Percentiles rank a stretch among this genome's conserved stretches.
Conservation (phyloP, 2,797 vertebrate genomes). For the Sternotherus odoratus region DNA sequence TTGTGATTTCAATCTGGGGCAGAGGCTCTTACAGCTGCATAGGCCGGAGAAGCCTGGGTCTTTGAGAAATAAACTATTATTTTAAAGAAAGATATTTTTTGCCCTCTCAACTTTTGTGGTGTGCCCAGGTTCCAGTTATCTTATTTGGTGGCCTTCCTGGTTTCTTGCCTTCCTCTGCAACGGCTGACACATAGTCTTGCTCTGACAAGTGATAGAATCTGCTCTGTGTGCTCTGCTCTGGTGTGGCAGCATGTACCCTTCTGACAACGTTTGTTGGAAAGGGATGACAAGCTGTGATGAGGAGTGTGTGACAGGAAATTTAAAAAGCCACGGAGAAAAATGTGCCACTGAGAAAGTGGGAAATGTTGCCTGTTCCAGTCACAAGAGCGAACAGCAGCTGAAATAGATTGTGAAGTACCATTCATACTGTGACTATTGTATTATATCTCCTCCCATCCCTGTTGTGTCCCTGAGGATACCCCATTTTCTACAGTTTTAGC, state of each 20-base stretch:
- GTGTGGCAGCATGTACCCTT: not conserved
- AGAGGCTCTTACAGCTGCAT: slow-evolving; percentile 10
- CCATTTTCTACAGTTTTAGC: not conserved
- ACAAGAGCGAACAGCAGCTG: rapidly evolving
- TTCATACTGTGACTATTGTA: not conserved
- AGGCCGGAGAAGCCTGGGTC: not conserved
- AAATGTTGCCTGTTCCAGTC: not conserved
- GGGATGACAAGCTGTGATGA: slow-evolving; percentile 18
- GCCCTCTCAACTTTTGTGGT: not conserved
- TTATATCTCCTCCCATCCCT: not conserved
- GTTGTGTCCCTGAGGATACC: not conserved
- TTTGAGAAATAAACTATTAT: not conserved
- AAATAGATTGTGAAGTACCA: not conserved
- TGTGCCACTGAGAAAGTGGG: not conserved
- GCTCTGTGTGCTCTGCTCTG: slow-evolving; percentile 20
- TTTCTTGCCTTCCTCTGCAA: slow-evolving; percentile 8
- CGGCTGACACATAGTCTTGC: not conserved
- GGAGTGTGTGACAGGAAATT: not conserved
- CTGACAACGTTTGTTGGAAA: not conserved
- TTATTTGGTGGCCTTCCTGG: slow-evolving; percentile 18
- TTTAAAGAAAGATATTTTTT: slow-evolving; percentile 5
- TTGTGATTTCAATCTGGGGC: not conserved
- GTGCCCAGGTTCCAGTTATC: not conserved
- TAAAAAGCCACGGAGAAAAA: not conserved
- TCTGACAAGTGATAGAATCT: slow-evolving; percentile 29